These are phyloP conservation scores for Halesus radiatus DNA, from an alignment of 1,140 invertebrate species.

Conservation along the genomic window DNA sequence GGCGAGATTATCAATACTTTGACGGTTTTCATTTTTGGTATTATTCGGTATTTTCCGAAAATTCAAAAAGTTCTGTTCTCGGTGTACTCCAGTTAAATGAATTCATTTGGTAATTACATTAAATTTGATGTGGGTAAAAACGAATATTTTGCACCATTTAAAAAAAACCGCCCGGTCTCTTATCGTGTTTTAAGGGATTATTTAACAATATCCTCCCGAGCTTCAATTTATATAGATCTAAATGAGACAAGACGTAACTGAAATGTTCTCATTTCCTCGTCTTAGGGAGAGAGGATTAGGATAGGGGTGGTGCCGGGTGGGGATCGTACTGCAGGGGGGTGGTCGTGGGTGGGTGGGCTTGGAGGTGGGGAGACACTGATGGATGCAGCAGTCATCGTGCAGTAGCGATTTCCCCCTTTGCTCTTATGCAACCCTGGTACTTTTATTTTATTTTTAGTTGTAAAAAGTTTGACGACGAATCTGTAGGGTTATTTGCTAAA, in stretches of 20 bases:
- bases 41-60: too few species aligned
- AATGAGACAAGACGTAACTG: not conserved
- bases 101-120: too few species aligned
- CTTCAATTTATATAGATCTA: conserved; percentile 19
- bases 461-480: too few species aligned
- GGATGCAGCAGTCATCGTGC: conserved; percentile 25
- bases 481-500: too few species aligned
- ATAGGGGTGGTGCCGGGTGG: not conserved
- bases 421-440: conserved; percentile 10
- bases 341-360: not conserved
- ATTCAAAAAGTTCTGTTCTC: too few species aligned
- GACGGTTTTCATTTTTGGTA: too few species aligned
- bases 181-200: not conserved
- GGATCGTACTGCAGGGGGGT: not conserved
- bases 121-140: too few species aligned
- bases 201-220: not conserved
- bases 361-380: conserved; percentile 14
- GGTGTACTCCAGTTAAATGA: too few species aligned
- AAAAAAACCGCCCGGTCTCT: too few species aligned
- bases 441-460: too few species aligned
- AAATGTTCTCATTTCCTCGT: conserved; percentile 34
- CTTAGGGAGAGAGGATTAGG: not conserved
- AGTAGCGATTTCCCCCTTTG: not conserved
- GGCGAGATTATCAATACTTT: too few species aligned
- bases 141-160: too few species aligned